phyloP scores from a whole-genome alignment of 2,888 invertebrate genomes.

The Crossocerus cetratus region DNA sequence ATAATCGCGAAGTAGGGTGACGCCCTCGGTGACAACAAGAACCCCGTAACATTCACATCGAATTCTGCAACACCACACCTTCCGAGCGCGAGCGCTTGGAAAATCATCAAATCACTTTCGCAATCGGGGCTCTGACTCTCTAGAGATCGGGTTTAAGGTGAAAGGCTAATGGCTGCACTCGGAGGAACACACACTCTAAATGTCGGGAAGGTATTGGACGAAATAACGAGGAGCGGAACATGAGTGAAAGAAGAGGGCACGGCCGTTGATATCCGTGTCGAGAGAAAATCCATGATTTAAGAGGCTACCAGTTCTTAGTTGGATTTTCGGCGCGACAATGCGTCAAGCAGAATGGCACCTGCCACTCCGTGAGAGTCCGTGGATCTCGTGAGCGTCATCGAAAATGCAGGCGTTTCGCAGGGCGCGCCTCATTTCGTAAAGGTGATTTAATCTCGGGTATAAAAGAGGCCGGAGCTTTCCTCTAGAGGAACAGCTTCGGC shows the following conservation, averaged over 20 bases:
- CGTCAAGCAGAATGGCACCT: slow-evolving; percentile 13
- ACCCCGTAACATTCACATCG: too few species aligned
- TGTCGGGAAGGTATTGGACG: neutral
- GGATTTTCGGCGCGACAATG: slow-evolving; percentile 22
- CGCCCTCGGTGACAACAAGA: too few species aligned
- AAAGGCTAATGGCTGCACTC: neutral
- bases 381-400: slow-evolving; percentile 38
- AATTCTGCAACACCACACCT: too few species aligned
- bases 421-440: slow-evolving; percentile 16
- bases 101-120: neutral
- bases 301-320: slow-evolving; percentile 1
- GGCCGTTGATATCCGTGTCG: neutral
- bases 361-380: slow-evolving; percentile 26
- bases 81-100: too few species aligned
- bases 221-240: neutral
- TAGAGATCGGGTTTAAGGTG: neutral
- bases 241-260: neutral
- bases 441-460: slow-evolving; percentile 34
- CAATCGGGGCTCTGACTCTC: neutral
- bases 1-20: too few species aligned
- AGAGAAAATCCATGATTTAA: too few species aligned
- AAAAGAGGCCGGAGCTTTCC: slow-evolving; percentile 17
- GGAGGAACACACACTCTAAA: neutral
- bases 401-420: slow-evolving; percentile 27
- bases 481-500: neutral